Conservation (phyloP, 2,888 invertebrate species). For the Xestia xanthographa region DNA sequence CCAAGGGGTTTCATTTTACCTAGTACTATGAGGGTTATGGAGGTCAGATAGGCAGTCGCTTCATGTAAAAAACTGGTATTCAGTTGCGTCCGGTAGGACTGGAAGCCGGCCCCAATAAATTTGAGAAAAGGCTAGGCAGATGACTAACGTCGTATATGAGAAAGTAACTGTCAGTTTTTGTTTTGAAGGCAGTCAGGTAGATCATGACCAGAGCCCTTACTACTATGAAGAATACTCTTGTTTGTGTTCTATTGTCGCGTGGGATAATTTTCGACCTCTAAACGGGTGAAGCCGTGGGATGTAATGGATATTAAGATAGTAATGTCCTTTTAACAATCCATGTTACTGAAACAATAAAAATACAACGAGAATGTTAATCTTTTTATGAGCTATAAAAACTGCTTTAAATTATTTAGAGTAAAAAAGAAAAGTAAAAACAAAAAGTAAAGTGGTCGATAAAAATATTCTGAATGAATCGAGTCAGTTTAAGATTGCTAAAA, state of each 20-base stretch:
- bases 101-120: no score
- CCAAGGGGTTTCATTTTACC: no score
- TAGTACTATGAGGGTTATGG: no score
- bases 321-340: background rate
- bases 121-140: no score
- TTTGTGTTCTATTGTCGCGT: background rate
- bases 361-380: conserved; percentile 40
- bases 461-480: conserved; percentile 48
- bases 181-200: background rate
- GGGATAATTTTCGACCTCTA: background rate
- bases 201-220: background rate
- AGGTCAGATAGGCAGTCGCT: no score
- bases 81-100: no score
- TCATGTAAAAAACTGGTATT: no score
- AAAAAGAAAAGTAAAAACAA: conserved; percentile 27
- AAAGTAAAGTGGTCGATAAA: conserved; percentile 39
- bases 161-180: background rate
- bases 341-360: conserved; percentile 25
- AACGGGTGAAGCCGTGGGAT: background rate
- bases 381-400: conserved; percentile 58
- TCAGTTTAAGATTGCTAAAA: conserved; percentile 33
- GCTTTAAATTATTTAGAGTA: conserved; percentile 31
- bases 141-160: background rate
- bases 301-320: background rate
- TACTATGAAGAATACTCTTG: background rate